Evolutionary conservation across 2,888 invertebrate species (phyloP), one percentile per base, ranked within the genome.

Genomic region (Gasteruption jaculator): DNA sequence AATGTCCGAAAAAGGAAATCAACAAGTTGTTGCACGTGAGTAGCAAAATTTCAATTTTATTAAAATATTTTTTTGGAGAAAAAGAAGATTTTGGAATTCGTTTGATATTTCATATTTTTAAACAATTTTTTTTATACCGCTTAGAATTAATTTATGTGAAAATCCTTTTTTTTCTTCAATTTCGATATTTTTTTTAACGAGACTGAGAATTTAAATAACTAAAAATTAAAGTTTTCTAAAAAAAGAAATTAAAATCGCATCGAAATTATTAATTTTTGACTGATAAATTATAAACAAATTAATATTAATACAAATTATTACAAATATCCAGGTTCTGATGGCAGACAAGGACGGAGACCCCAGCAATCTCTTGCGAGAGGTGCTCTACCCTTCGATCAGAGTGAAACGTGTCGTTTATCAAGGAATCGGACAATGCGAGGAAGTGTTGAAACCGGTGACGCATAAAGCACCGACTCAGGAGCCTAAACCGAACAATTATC

Each of bases 1-100:
- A 79, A 30, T 94, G 93, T 56, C 90, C 91, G 0, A 82, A 80
- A 54, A 77, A 79, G 37, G 83, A 86, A 57, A 83, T 93, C 19
- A 79, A 80, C 36, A 73, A 78, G 51, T 69, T 90, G 24, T 79
- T 80, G 70, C 77, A 77, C 73, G 85, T 85, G 61, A 67, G 71
- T 63, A 24, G 15, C 31, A 6, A 22, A 25, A 11, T 3, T n/a
- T n/a, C n/a, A n/a, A n/a, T n/a, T n/a, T n/a, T n/a, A n/a, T n/a
- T 14, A 32, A 74, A 8, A 11, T 22, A 20, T 16, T 18, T 14
- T 2, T 16, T 4, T 8, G 5, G 7, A 21, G 24, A 27, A 7
- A 16, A 16, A 11, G 15, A 16, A 10, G 3, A 15, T 66, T 73
- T 74, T 43, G 72, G 73, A 0, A n/a, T 36, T 30, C 30, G 33